Evolutionary conservation across 2,888 invertebrate genomes (phyloP), one percentile per base, ranked within the genome.

Genomic region (Agriopis marginaria): DNA sequence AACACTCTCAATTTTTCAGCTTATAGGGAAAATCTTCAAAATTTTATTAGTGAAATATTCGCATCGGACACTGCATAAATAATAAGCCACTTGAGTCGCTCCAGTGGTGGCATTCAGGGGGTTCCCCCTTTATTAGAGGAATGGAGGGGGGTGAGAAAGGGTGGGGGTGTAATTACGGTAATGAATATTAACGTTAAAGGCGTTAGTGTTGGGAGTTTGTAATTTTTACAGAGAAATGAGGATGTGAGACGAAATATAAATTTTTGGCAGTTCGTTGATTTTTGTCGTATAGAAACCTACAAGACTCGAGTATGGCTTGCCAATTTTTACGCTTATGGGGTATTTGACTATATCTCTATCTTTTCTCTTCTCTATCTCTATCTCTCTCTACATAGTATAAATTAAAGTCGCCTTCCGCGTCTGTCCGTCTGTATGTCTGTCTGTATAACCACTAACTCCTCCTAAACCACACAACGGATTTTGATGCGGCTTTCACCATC

Each of bases 151-250:
- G 45, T 61, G 44, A 62, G 53, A 50, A 44, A 50, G 61, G 40
- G 32, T 49, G 65, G 47, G 74, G 59, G 72, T 70, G 78, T 86
- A 81, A 87, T 87, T 82, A 84, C 80, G 79, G 80, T 84, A 87
- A 86, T 87, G 86, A 87, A 86, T 87, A 86, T 85, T 86, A 85
- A 87, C 82, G 78, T 72, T 69, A 73, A 63, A 73, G 65, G 63
- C 69, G 70, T 66, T 77, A 80, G 82, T 80, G 80, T 73, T 61
- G 77, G 49, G 72, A 63, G 50, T 59, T 51, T 68, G 50, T 55
- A 42, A 44, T 64, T 58, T 65, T 60, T 40, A 60, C 44, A 65
- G 63, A 59, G 64, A 64, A 70, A 62, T 64, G 51, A 58, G 51
- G 55, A 67, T 12, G 12, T 12, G 23, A 17, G 32, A 45, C 9